Conservation (phyloP, 2,797 vertebrate species). For the Squalus acanthias region DNA sequence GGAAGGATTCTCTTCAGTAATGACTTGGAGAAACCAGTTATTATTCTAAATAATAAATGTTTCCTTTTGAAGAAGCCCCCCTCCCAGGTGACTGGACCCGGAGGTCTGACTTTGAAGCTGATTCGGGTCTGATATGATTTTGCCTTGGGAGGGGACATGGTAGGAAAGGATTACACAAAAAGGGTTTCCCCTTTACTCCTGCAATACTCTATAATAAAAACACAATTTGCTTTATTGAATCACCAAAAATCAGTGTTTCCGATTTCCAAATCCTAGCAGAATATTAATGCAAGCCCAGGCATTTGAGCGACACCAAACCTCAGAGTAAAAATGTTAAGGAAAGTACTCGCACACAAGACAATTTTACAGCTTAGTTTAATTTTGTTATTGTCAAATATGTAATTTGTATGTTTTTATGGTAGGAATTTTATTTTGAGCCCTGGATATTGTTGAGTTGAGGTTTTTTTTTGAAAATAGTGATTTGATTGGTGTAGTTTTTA, state of each 20-base stretch:
- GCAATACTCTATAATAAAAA: neutral
- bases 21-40: too few species aligned
- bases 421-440: neutral
- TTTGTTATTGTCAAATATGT: too few species aligned
- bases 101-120: too few species aligned
- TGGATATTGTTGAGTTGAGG: neutral
- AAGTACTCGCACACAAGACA: neutral
- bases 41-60: too few species aligned
- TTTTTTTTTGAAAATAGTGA: neutral
- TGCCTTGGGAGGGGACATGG: too few species aligned
- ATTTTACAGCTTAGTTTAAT: neutral
- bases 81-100: too few species aligned
- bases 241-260: neutral
- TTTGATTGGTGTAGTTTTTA: neutral
- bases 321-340: conserved; percentile 38
- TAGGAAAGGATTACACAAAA: too few species aligned
- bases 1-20: too few species aligned
- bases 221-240: neutral
- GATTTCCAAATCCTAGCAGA: neutral
- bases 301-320: neutral
- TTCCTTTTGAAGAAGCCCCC: too few species aligned
- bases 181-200: too few species aligned
- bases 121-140: too few species aligned
- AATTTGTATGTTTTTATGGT: neutral
- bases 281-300: neutral